phyloP scores from a whole-genome alignment of 2,888 invertebrate species.

The Agonopterix heracliana region DNA sequence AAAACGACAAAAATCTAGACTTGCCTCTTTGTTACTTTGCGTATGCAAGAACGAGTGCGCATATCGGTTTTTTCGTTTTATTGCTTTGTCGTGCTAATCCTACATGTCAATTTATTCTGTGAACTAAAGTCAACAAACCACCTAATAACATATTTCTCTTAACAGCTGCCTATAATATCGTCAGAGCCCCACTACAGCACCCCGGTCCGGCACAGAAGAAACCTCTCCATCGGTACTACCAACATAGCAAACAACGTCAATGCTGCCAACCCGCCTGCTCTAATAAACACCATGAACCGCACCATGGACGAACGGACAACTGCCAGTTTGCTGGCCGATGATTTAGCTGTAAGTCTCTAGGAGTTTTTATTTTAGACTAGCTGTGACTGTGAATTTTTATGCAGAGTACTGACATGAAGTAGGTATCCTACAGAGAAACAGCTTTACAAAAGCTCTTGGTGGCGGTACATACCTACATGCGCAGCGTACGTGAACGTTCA shows the following conservation, averaged over 20 bases:
- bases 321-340: conserved; percentile 76
- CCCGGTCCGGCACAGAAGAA: conserved; percentile 64
- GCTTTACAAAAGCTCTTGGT: background rate
- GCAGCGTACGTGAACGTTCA: too few relatives aligned
- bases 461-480: too few relatives aligned
- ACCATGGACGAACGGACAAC: conserved; percentile 78
- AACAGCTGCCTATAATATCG: conserved; percentile 1
- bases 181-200: conserved; percentile 71
- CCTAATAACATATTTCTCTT: background rate
- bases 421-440: too few relatives aligned
- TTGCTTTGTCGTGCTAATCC: too few relatives aligned
- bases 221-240: conserved; percentile 68
- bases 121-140: too few relatives aligned
- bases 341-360: conserved; percentile 63
- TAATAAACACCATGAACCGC: conserved; percentile 66
- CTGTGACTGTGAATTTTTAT: background rate
- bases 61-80: too few relatives aligned
- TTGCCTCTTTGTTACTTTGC: too few relatives aligned
- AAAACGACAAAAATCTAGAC: too few relatives aligned
- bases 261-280: conserved; percentile 35
- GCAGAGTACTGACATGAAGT: too few relatives aligned
- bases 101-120: too few relatives aligned
- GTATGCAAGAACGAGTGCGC: too few relatives aligned
- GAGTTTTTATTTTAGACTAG: background rate
- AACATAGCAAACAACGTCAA: conserved; percentile 50